Evolutionary conservation across 2,888 invertebrate genomes (phyloP), one percentile per base, ranked within the genome.

Genomic region (Agrochola lychnidis): DNA sequence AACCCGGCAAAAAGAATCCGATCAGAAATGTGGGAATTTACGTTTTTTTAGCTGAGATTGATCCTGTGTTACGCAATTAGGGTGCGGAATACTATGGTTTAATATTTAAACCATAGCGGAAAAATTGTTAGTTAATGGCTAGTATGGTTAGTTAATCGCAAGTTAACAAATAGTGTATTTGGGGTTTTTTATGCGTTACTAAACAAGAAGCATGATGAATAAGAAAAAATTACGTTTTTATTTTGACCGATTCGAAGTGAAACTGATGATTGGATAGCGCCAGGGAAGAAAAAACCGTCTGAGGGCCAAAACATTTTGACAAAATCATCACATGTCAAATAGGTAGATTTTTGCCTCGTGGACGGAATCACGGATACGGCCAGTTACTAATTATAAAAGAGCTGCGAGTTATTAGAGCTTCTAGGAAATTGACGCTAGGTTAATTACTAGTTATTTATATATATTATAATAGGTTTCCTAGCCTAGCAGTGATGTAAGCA

Each of bases 351-450:
- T 51, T 71, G 51, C 40, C 22, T 36, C 19, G 45, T 45, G 19
- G 14, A 70, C 9, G 14, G 14, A 30, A 69, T 71, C 25, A 14
- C 19, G 5, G 25, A 14, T 42, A 5, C 40, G 6, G 25, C 25
- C 30, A 25, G 16, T 16, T 48, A 48, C 19, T 72, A 53, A 53
- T 16, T 73, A 73, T 53, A 42, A 53, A 72, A 73, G 53, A 73
- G 53, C 30, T 30, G 42, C 7, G n/a, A 73, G 73, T 74, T 30
- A 40, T 72, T 72, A 56, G 9, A 42, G 12, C 53, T 73, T 73
- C 72, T 73, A 56, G 73, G 42, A 73, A 73, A 56, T 30, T n/a
- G n/a, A 56, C 42, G 53, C 42, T 72, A 42, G 42, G 30, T 53
- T 71, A 51, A 40, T 51, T 30, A 30, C 25, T 71, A 16, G 19